Conservation (phyloP, 1,140 invertebrate genomes). For the Macrosteles quadrilineatus region DNA sequence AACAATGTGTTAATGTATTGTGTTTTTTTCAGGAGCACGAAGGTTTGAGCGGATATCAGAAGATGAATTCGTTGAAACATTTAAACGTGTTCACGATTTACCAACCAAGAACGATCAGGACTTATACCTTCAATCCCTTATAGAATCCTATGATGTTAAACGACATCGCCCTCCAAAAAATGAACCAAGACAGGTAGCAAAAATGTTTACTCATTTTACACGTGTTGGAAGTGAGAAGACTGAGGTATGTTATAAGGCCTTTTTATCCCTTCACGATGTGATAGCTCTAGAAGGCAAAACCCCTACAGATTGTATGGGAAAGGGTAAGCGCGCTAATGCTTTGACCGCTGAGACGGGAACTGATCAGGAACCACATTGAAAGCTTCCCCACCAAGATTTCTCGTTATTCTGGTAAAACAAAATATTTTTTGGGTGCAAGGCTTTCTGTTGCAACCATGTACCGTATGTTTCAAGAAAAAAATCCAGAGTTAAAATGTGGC, state of each 20-base stretch:
- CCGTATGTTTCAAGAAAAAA: slow-evolving; percentile 40
- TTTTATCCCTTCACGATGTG: not conserved
- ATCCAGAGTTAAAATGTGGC: slow-evolving; percentile 2
- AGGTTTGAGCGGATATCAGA: too few species aligned
- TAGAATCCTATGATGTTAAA: slow-evolving; percentile 4
- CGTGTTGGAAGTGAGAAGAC: slow-evolving; percentile 4
- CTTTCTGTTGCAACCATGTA: slow-evolving; percentile 45
- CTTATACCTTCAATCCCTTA: too few species aligned
- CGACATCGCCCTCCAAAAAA: slow-evolving; percentile 18
- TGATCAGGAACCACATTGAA: slow-evolving; percentile 27
- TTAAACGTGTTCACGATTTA: too few species aligned
- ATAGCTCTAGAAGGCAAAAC: not conserved
- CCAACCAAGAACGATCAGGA: too few species aligned
- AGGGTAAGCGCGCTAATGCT: slow-evolving; percentile 29
- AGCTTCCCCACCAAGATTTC: slow-evolving; percentile 14
- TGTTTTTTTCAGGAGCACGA: too few species aligned
- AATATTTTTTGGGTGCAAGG: slow-evolving; percentile 44
- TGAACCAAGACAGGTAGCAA: slow-evolving; percentile 18
- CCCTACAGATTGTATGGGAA: slow-evolving; percentile 30
- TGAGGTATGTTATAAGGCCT: slow-evolving; percentile 25
- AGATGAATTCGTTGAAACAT: too few species aligned
- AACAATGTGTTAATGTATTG: too few species aligned
- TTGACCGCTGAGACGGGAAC: not conserved
- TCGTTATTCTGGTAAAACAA: slow-evolving; percentile 35
- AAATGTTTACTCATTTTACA: not conserved